Percentiles rank a stretch among this genome's conserved stretches.
These are phyloP conservation scores for Trypoxylus dichotomus DNA, from an alignment of 1,140 invertebrate genomes.

Conservation along the genomic window DNA sequence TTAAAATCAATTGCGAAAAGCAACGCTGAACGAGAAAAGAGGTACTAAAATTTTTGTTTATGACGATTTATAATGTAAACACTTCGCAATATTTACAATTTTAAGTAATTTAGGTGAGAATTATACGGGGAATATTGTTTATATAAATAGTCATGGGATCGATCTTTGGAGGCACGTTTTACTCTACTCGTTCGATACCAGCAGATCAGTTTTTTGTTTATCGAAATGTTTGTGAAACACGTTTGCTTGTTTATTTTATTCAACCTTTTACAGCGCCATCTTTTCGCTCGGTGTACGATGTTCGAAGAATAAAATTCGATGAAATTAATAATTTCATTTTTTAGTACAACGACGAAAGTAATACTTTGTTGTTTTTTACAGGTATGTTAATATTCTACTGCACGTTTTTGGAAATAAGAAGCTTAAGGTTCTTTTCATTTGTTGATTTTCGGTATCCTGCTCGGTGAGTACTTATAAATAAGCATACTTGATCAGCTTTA, in stretches of 20 bases:
- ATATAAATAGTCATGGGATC: background rate
- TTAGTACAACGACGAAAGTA: too few species aligned
- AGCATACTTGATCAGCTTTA: too few species aligned
- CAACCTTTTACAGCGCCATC: background rate
- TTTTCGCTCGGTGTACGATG: background rate
- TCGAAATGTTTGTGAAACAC: background rate
- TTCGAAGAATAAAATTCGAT: too few species aligned
- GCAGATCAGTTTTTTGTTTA: background rate
- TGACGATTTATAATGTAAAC: background rate
- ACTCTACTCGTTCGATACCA: background rate
- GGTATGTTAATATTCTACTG: too few species aligned
- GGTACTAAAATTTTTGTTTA: conserved; percentile 3
- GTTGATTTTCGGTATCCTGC: too few species aligned
- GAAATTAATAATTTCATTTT: too few species aligned
- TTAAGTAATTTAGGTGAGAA: background rate
- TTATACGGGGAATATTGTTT: background rate
- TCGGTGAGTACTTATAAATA: too few species aligned
- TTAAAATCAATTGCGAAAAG: background rate
- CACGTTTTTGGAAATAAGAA: too few species aligned
- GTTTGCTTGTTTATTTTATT: background rate
- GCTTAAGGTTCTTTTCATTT: too few species aligned
- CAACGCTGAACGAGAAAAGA: background rate
- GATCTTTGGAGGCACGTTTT: background rate
- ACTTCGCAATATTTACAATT: background rate
- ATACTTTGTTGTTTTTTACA: too few species aligned